Evolutionary conservation across 2,888 invertebrate species (phyloP).

Genomic region (Artemia sinica): DNA sequence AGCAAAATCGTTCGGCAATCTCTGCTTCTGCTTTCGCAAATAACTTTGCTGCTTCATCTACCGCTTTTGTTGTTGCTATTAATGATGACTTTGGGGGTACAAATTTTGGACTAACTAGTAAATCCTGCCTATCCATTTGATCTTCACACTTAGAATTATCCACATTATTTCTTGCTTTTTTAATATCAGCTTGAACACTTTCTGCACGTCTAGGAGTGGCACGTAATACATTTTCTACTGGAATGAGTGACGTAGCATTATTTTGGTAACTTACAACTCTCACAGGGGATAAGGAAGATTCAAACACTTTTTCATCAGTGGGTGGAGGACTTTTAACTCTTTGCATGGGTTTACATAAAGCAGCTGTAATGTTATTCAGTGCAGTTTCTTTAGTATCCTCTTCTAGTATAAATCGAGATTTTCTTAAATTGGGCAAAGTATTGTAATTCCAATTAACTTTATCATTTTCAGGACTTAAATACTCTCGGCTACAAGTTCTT

Average conservation of each 20-base stretch:
- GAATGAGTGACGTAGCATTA: not conserved
- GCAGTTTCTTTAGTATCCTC: slow-evolving; percentile 1
- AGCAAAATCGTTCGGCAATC: not conserved
- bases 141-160: not conserved
- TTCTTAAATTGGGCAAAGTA: not conserved
- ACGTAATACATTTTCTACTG: not conserved
- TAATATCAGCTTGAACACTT: not conserved
- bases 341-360: slow-evolving; percentile 2
- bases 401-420: slow-evolving; percentile 1
- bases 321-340: slow-evolving; percentile 10
- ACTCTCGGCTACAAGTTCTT: slow-evolving; percentile 20
- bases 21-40: slow-evolving; percentile 2
- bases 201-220: not conserved
- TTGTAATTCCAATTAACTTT: not conserved
- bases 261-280: not conserved
- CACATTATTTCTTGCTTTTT: not conserved
- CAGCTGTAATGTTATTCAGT: slow-evolving; percentile 7
- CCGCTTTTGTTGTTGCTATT: not conserved
- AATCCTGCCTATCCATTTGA: not conserved
- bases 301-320: not conserved
- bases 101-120: not conserved
- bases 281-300: not conserved
- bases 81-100: not conserved
- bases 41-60: not conserved
- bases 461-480: slow-evolving; percentile 20